These are phyloP conservation scores for Bombyx huttoni DNA, from an alignment of 2,888 invertebrate genomes.

Conservation along the genomic window DNA sequence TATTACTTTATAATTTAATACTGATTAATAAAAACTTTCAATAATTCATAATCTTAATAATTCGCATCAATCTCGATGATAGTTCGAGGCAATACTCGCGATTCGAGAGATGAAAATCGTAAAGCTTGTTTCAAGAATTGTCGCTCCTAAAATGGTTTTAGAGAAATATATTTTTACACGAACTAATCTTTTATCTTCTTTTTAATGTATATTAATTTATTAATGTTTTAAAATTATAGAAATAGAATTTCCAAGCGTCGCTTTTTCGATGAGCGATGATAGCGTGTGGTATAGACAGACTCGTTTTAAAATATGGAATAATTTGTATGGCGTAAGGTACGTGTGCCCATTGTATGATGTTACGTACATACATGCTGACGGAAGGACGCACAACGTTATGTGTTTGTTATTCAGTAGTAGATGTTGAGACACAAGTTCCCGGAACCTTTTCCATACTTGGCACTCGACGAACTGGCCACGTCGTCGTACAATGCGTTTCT, in stretches of 20 bases:
- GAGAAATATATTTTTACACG: too few relatives aligned
- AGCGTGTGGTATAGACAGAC: neutral
- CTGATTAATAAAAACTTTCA: neutral
- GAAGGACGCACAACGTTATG: slow-evolving; percentile 43
- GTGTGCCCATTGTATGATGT: neutral
- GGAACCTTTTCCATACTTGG: slow-evolving; percentile 38
- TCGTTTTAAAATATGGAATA: slow-evolving; percentile 1
- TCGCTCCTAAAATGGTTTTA: too few relatives aligned
- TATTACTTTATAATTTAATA: neutral
- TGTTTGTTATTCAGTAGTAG: slow-evolving; percentile 46
- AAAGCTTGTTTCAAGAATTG: too few relatives aligned
- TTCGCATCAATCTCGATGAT: neutral
- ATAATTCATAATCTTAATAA: neutral
- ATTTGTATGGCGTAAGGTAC: neutral
- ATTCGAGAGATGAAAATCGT: too few relatives aligned
- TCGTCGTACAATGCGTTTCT: slow-evolving; percentile 27
- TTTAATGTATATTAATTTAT: too few relatives aligned
- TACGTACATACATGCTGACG: slow-evolving; percentile 12
- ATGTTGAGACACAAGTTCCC: slow-evolving; percentile 36
- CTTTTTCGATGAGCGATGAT: neutral
- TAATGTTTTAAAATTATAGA: too few relatives aligned
- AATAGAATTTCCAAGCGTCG: too few relatives aligned
- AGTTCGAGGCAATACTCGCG: too few relatives aligned
- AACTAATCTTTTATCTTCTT: too few relatives aligned
- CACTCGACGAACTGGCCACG: slow-evolving; percentile 15